Conservation (phyloP, 1,140 invertebrate species). For the Ladona fulva region DNA sequence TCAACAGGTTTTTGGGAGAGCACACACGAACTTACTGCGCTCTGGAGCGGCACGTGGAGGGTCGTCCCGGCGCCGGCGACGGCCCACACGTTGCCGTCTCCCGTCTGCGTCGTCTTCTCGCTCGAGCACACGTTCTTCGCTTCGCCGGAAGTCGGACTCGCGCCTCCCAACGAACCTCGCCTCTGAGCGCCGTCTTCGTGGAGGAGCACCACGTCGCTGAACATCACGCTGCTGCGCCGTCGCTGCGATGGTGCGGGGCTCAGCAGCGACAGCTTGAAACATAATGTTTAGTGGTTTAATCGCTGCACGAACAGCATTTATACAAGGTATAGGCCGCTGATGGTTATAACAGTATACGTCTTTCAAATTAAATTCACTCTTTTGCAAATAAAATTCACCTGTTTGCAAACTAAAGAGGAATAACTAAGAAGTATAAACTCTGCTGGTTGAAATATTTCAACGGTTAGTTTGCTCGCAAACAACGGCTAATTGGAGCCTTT, state of each 20-base stretch:
- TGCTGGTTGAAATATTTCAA: no score
- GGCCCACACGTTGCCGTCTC: constrained; percentile 33
- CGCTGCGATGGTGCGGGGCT: constrained; percentile 22
- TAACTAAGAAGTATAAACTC: no score
- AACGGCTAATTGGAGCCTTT: no score
- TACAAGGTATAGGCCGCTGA: no score
- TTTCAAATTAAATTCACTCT: no score
- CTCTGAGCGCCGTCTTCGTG: constrained; percentile 43
- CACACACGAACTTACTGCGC: neutral
- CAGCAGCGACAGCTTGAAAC: neutral
- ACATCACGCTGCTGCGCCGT: constrained; percentile 46
- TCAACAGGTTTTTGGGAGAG: no score
- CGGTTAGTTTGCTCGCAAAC: no score
- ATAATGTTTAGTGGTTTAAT: neutral
- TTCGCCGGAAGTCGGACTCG: constrained; percentile 28
- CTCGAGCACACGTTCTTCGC: constrained; percentile 67
- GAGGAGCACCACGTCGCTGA: constrained; percentile 70
- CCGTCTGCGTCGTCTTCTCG: constrained; percentile 82
- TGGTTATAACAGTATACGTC: no score
- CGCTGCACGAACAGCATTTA: no score
- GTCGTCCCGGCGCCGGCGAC: constrained; percentile 15
- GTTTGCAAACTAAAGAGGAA: no score
- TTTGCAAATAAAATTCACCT: no score
- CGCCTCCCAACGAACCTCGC: constrained; percentile 34
- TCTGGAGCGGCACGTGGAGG: constrained; percentile 18